Base-by-base conservation (phyloP, 1,140 invertebrate species). In the Drosophila sturtevanti region DNA sequence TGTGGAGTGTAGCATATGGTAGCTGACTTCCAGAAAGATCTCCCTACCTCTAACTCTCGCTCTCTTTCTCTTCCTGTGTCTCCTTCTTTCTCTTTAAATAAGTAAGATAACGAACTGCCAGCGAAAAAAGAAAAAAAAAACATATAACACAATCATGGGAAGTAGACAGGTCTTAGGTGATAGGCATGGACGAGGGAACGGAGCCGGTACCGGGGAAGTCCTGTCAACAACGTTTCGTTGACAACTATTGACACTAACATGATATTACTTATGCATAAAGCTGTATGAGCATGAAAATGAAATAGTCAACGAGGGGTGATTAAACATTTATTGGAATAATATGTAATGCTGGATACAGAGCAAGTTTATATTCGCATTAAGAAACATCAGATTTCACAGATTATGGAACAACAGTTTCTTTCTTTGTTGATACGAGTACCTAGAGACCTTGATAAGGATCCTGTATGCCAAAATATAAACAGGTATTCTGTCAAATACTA, bases 191-290 rank as follows among this genome's bases (percentile, higher is more conserved):
- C 4, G 68, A 22, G 31, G 34, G 12, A 22, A 18, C 31, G 16
- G 34, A 11, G 16, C 10, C 11, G 63, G 34, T 4, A 21, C 14
- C 0, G 18, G 41, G 22, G 22, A 16, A 38, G 68, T 55, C 48
- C 65, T 81, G 79, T 81, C 79, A 81, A 77, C 79, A 70, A 63
- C 65, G 79, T 71, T 77, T 77, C 79, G 79, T 74, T 81, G 79
- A 81, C 79, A 81, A 81, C 79, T 81, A 81, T 81, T 81, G 79
- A 81, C 79, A 81, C 79, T 81, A 77, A 81, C 79, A 81, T 81
- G 79, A 81, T 81, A 81, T 81, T 81, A 81, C 79, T 81, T 81
- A 81, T 81, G 79, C 79, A 81, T 81, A 81, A 81, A 76, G 79
- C 55, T 73, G 34, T 72, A 70, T 44, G 71, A 72, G 64, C 73